phyloP scores from a whole-genome alignment of 2,797 vertebrate species.

The Helostoma temminkii region DNA sequence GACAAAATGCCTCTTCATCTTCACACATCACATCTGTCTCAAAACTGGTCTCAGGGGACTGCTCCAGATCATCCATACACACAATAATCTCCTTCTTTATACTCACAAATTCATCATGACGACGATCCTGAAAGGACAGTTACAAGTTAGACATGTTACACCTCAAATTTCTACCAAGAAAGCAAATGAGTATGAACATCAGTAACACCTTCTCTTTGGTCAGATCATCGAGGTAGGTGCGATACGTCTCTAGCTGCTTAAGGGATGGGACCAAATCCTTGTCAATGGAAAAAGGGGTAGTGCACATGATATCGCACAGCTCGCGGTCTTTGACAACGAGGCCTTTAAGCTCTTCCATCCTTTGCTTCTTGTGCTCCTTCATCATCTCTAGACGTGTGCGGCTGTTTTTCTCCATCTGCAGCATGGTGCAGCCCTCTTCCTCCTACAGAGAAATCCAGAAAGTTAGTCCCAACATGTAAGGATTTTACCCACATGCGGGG shows the following conservation, averaged over 20 bases:
- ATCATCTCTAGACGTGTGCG: slow-evolving; percentile 87
- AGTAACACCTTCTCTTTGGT: slow-evolving; percentile 86
- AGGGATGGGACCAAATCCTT: slow-evolving; percentile 82
- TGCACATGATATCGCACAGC: slow-evolving; percentile 89
- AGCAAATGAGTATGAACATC: neutral
- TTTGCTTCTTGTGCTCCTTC: slow-evolving; percentile 88
- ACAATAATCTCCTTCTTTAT: slow-evolving; percentile 86
- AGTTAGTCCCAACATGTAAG: neutral
- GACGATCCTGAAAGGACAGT: slow-evolving; percentile 79
- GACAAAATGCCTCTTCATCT: slow-evolving; percentile 90
- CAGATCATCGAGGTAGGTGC: slow-evolving; percentile 81
- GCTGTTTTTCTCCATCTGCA: slow-evolving; percentile 92
- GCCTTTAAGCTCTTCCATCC: slow-evolving; percentile 87
- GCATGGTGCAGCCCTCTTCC: slow-evolving; percentile 86
- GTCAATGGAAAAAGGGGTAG: slow-evolving; percentile 75
- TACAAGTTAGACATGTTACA: neutral
- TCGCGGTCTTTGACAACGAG: slow-evolving; percentile 86
- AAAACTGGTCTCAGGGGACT: slow-evolving; percentile 90
- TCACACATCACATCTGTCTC: slow-evolving; percentile 92
- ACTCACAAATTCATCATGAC: slow-evolving; percentile 86
- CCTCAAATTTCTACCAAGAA: neutral
- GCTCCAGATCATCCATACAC: slow-evolving; percentile 93
- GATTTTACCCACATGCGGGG: neutral
- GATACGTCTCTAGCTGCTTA: slow-evolving; percentile 86
- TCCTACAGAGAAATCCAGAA: slow-evolving; percentile 73